These are phyloP conservation scores for Parus major DNA, from an alignment of 2,113 vertebrate species.

Conservation along the genomic window DNA sequence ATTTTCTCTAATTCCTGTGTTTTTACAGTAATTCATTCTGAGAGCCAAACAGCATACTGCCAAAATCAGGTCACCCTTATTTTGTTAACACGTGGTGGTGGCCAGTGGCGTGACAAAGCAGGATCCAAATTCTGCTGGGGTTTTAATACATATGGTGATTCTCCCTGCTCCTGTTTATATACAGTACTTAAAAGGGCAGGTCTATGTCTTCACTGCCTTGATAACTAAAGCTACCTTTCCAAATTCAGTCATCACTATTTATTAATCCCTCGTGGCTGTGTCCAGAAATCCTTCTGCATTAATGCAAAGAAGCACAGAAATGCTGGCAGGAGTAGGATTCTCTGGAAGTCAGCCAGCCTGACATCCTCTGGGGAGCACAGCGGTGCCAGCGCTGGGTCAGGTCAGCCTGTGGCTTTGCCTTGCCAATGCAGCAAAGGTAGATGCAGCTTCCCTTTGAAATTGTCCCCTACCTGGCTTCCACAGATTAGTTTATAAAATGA, in stretches of 20 bases:
- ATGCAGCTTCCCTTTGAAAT: not conserved
- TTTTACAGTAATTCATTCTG: not conserved
- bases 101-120: not conserved
- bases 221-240: not conserved
- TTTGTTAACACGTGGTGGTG: not conserved
- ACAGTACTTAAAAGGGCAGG: not conserved
- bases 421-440: not conserved
- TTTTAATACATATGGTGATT: not conserved
- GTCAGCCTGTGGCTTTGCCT: not conserved
- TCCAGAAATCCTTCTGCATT: not conserved
- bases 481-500: not conserved
- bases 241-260: not conserved
- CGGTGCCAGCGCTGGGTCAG: not conserved
- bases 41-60: not conserved
- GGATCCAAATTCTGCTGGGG: not conserved
- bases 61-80: not conserved
- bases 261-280: not conserved
- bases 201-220: not conserved
- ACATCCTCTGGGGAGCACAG: not conserved
- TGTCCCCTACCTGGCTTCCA: not conserved
- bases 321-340: not conserved
- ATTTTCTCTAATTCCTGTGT: not conserved
- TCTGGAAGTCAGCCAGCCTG: not conserved
- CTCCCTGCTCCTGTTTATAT: not conserved
- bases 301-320: not conserved